Percentiles rank a stretch among this genome's conserved stretches.
These are phyloP conservation scores for Pseudomyrmex flavicornis DNA, from an alignment of 1,140 invertebrate genomes.

Conservation along the genomic window DNA sequence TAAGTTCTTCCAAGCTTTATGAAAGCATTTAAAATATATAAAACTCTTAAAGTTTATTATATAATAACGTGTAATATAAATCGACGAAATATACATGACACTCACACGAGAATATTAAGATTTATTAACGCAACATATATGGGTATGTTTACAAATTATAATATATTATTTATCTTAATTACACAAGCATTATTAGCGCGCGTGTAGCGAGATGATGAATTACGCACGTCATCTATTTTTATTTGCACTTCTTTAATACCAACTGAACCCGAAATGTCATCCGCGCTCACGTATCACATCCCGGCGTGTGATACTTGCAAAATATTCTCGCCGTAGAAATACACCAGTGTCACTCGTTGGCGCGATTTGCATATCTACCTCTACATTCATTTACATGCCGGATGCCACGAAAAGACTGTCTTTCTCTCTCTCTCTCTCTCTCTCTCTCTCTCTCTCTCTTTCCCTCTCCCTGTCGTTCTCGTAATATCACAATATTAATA, in stretches of 20 bases:
- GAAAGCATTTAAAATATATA: background rate
- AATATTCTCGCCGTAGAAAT: constrained; percentile 44
- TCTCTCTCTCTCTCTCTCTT: background rate
- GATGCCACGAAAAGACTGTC: constrained; percentile 41
- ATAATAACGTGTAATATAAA: background rate
- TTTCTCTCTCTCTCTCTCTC: background rate
- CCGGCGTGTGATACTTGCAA: constrained; percentile 12
- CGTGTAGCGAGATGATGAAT: background rate
- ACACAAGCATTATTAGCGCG: background rate
- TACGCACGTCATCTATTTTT: background rate
- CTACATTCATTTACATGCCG: constrained; percentile 55
- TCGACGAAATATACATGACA: background rate
- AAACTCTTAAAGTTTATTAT: background rate
- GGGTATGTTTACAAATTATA: background rate
- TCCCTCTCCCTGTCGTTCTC: no score
- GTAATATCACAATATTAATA: constrained; percentile 50
- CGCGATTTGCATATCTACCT: constrained; percentile 51
- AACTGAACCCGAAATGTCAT: constrained; percentile 32
- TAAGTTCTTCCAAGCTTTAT: background rate
- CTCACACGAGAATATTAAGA: background rate
- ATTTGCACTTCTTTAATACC: constrained; percentile 4
- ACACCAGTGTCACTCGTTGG: constrained; percentile 43
- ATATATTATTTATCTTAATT: constrained; percentile 24
- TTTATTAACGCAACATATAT: background rate
- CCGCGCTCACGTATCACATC: background rate